Base-by-base conservation (phyloP, 2,888 invertebrate genomes). In the Meta bourneti region DNA sequence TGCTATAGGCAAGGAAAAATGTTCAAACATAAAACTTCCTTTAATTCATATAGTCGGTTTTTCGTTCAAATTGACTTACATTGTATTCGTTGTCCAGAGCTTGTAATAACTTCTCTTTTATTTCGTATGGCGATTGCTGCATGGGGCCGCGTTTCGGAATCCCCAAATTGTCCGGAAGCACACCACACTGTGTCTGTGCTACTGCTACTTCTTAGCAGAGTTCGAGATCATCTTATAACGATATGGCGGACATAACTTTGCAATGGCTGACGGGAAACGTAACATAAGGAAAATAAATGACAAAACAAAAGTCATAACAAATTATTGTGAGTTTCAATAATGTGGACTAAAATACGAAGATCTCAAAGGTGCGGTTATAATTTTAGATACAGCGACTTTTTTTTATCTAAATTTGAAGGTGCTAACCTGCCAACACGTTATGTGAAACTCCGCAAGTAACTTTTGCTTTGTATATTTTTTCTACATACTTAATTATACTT, bases 81-180 rank as follows among this genome's bases (percentile, higher is more conserved):
- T 98, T 98, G 97, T 98, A 98, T 96, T 98, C 97, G 96, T 96
- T 97, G 97, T 98, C 98, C 96, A 98, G 97, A 96, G 98, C 97
- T 97, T 97, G 97, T 96, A 98, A 97, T 97, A 98, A 97, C 97
- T 97, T 98, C 96, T 97, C 97, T 96, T 98, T 98, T 96, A 98
- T 97, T 96, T 98, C 97, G 94, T 94, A 94, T 94, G 95, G 95
- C 95, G 95, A 95, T 95, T 95, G 95, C 95, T 95, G 96, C 96
- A 96, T 96, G 90, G 87, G 92, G 86, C 91, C 91, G 91, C 92
- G 88, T 80, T 91, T 87, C 91, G 91, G 90, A 78, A 87, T 78
- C 87, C 91, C 91, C 87, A 82, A 85, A 87, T 72, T 74, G 82
- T 71, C 72, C 84, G 77, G 82, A 75, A 72, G 82, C 82, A 82